Percentiles rank a stretch among this genome's conserved stretches.
phyloP scores from a whole-genome alignment of 1,140 invertebrate species.

The Pantala flavescens region DNA sequence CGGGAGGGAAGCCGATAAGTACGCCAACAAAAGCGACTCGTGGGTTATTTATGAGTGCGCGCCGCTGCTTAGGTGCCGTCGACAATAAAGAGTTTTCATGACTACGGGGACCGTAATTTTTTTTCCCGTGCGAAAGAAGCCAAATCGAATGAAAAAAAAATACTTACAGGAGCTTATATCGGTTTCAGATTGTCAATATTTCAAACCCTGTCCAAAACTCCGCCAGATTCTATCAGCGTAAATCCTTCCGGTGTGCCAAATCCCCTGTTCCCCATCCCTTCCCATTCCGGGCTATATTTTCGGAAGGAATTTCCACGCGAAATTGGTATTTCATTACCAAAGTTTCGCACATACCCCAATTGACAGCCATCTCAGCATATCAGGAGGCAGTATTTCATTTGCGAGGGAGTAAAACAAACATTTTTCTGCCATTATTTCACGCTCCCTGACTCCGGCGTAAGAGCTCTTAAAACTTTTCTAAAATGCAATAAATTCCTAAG shows the following conservation, averaged over 20 bases:
- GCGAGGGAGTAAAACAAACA: no score
- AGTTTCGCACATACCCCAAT: no score
- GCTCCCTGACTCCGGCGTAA: no score
- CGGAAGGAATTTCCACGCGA: no score
- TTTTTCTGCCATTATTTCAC: no score
- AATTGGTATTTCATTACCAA: no score
- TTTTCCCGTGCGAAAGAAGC: not conserved
- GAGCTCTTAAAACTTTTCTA: no score
- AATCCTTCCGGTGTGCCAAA: not conserved
- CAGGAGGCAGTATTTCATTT: no score
- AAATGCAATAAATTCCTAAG: no score
- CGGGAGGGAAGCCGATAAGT: not conserved
- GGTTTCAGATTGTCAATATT: not conserved
- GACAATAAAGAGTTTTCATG: constrained; percentile 2
- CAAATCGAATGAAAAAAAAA: not conserved
- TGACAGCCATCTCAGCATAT: no score
- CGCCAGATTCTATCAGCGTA: constrained; percentile 3
- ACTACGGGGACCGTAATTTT: not conserved
- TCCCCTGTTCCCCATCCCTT: no score
- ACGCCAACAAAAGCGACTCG: not conserved
- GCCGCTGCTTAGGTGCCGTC: not conserved
- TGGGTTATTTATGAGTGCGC: not conserved
- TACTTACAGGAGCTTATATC: not conserved
- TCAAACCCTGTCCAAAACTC: not conserved
- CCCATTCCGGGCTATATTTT: no score